Base-by-base conservation (phyloP, 2,113 vertebrate genomes). In the Podarcis cretensis region DNA sequence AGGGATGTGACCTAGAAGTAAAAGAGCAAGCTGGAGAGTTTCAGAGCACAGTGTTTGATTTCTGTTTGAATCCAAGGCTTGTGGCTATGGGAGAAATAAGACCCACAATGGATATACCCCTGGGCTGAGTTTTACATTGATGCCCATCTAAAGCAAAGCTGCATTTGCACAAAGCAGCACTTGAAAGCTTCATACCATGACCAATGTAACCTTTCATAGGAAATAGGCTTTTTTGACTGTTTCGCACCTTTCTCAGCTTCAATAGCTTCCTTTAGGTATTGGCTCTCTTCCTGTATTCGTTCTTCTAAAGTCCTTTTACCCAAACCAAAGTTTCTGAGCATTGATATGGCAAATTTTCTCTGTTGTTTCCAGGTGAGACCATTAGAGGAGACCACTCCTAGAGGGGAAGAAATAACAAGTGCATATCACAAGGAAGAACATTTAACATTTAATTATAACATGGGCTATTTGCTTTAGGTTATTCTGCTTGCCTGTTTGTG, bases 261-360 rank as follows among this genome's bases (percentile, higher is more conserved):
- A 0, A 98, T 92, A 0, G 5, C 95, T 1, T 98, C 96, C 1
- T 3, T 71, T 0, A 98, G 96, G 84, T n/a, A 95, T 0, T 0
- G 23, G 69, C 95, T 94, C 86, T 98, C 98, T n/a, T 97, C 96
- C 91, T 97, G 96, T 71, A 98, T 98, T n/a, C 95, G 94, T 1
- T 96, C 94, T 91, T 97, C 97, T 90, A 98, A 89, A 78, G 93
- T 89, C 75, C 92, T 95, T 91, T 97, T 98, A 7, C 97, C 97
- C 91, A 97, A 1, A 73, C 98, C 98, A 7, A 98, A 98, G 93
- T 98, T 98, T 48, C 94, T 96, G 16, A 98, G 96, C 0, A 92
- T 97, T 59, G 81, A 89, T 87, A 98, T 94, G 79, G 97, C 91
- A 87, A 98, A 97, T 88, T 96, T 96, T 76, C 97, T 96, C 91